These are phyloP conservation scores for Trissolcus japonicus DNA, from an alignment of 2,888 invertebrate species.

Conservation along the genomic window DNA sequence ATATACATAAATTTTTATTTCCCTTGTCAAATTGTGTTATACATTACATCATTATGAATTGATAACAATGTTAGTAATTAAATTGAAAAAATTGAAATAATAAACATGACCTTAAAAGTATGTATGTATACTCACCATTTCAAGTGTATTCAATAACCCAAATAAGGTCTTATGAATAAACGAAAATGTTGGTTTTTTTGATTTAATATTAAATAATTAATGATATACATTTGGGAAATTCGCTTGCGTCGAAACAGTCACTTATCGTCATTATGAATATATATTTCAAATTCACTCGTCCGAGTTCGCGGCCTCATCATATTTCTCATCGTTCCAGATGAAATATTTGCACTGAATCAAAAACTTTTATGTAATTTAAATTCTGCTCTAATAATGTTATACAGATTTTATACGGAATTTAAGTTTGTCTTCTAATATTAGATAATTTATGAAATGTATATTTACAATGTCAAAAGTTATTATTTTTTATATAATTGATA, in stretches of 20 bases:
- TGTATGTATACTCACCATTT: too few relatives aligned
- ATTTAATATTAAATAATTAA: constrained; percentile 48
- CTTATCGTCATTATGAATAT: constrained; percentile 48
- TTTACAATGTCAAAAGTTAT: background rate
- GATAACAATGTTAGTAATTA: background rate
- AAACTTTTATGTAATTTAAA: constrained; percentile 22
- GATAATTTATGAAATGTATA: background rate
- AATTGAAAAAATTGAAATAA: too few relatives aligned
- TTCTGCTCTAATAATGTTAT: background rate
- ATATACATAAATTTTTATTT: background rate
- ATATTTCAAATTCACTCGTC: constrained; percentile 47
- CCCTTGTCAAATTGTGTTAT: too few relatives aligned
- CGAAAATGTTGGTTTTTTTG: constrained; percentile 9
- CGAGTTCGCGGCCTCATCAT: constrained; percentile 38
- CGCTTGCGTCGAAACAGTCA: constrained; percentile 48
- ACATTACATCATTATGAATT: background rate
- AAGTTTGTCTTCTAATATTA: too few relatives aligned
- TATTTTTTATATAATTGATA: background rate
- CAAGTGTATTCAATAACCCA: too few relatives aligned
- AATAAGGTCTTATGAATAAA: background rate
- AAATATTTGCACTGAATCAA: constrained; percentile 39
- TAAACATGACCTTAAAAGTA: too few relatives aligned
- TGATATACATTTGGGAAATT: constrained; percentile 52
- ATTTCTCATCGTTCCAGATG: constrained; percentile 43
- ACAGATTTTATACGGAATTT: too few relatives aligned